These are phyloP conservation scores for Mohoua ochrocephala DNA, from an alignment of 2,113 vertebrate species.

Conservation along the genomic window DNA sequence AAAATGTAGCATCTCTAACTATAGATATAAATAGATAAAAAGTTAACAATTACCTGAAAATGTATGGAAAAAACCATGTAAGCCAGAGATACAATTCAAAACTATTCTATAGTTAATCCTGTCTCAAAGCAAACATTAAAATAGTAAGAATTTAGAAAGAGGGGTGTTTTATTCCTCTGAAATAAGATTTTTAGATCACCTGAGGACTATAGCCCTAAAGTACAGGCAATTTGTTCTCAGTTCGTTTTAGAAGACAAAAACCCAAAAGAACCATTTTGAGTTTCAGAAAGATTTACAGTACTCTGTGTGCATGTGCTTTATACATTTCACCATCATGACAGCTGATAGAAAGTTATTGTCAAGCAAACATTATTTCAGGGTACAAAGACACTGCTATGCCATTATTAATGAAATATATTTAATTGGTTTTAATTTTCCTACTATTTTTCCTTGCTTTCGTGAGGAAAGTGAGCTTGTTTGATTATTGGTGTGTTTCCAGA, in stretches of 20 bases:
- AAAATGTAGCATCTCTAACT: not conserved
- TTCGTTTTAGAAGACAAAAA: not conserved
- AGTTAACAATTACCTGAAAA: not conserved
- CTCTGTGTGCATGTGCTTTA: not conserved
- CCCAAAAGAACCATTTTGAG: not conserved
- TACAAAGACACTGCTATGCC: not conserved
- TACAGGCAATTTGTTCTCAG: not conserved
- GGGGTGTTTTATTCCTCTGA: not conserved
- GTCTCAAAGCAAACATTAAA: not conserved
- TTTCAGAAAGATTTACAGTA: not conserved
- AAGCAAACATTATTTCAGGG: not conserved
- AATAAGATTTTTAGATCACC: not conserved
- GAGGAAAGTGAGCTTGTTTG: not conserved
- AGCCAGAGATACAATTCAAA: not conserved
- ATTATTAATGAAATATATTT: not conserved
- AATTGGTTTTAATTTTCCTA: not conserved
- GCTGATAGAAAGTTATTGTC: not conserved
- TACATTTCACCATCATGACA: not conserved
- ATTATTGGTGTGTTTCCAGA: not conserved
- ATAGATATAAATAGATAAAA: not conserved
- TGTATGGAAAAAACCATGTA: not conserved
- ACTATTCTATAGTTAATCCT: not conserved
- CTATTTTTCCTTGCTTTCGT: not conserved
- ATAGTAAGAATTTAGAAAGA: not conserved
- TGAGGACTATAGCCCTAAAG: not conserved